Evolutionary conservation across 1,140 invertebrate species (phyloP), one percentile per base, ranked within the genome.

Genomic region (Pseudomyrmex dendroicus): DNA sequence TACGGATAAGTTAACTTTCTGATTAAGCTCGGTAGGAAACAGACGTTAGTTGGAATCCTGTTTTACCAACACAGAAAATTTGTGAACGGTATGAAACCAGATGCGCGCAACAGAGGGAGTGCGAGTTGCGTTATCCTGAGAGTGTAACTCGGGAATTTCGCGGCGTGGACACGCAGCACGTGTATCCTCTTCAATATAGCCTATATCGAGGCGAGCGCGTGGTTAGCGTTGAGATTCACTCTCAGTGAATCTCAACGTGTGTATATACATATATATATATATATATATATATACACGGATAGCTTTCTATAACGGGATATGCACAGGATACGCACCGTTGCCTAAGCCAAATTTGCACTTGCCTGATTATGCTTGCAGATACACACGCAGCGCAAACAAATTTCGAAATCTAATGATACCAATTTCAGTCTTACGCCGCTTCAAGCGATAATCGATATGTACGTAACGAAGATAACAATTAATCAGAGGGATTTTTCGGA

Each of bases 151-250:
- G 52, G 48, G 56, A 54, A 83, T 77, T 78, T 52, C 66, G 74
- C 54, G 82, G 54, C 57, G 78, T 73, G 61, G 25, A n/a, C 67
- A 73, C 67, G 78, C 35, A 84, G 82, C 86, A 87, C 86, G 85
- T 87, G 86, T 68, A 61, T 12, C 50, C 22, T 63, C 48, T 15
- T 13, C 20, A 7, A 7, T 22, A 46, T 25, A 25, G 46, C n/a
- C 35, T 35, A 35, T 35, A 35, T 35, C 5, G 61, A 76, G 35
- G 25, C 46, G 8, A 35, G 35, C 35, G 62, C 70, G n/a, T 62
- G 68, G 22, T 61, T 80, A 17, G 73, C 17, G 48, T 62, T 35
- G 54, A 25, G 25, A 25, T 25, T 35, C 35, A 35, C 35, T 35
- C n/a, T 46, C 17, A n/a, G 48, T 73, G n/a, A 35, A 35, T 74